Evolutionary conservation across 2,113 vertebrate species (phyloP).

Genomic region (Egretta garzetta): DNA sequence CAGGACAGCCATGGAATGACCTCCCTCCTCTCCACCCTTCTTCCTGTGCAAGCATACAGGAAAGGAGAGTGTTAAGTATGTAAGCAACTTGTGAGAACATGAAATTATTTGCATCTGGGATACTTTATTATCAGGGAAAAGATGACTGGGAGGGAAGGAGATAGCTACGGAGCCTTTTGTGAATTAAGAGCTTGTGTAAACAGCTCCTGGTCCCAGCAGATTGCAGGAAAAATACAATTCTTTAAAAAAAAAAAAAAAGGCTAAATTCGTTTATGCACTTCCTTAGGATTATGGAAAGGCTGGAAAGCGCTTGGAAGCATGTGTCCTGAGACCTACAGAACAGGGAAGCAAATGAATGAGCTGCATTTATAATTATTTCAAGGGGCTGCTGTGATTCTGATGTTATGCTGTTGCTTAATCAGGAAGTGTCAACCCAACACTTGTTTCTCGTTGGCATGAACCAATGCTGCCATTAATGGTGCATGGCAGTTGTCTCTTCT

Average conservation of each 20-base stretch:
- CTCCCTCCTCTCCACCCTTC: neutral
- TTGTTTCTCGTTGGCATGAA: neutral
- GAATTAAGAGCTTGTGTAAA: neutral
- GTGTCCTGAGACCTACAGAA: neutral
- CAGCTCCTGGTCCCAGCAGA: neutral
- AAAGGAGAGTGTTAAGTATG: rapidly evolving
- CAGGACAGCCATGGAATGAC: neutral
- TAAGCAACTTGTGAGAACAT: neutral
- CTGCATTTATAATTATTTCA: neutral
- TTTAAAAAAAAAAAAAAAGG: neutral
- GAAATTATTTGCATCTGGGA: neutral
- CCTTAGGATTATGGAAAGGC: neutral
- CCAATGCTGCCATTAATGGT: rapidly evolving
- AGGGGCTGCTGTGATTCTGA: neutral
- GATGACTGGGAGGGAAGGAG: neutral
- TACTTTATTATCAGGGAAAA: neutral
- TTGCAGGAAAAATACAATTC: neutral
- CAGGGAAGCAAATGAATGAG: neutral
- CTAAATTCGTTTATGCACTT: neutral
- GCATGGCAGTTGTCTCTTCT: rapidly evolving
- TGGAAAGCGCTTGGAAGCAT: neutral
- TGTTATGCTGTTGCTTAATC: neutral
- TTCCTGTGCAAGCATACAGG: neutral
- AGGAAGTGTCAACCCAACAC: neutral
- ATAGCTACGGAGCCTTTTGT: neutral